Base-by-base conservation (phyloP, 2,888 invertebrate genomes). In the Theretra japonica region DNA sequence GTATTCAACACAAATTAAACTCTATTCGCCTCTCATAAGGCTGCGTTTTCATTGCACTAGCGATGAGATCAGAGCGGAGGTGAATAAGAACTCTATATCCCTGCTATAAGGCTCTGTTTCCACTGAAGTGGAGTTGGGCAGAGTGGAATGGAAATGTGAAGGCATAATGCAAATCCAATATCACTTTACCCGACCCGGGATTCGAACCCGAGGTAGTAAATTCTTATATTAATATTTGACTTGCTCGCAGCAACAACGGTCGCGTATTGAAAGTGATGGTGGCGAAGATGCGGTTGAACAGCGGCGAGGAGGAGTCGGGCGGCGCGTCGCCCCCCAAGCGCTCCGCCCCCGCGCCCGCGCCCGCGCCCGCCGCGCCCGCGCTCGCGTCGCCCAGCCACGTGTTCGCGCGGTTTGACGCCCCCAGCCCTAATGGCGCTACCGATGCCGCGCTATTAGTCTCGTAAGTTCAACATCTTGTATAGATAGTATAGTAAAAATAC, bases 351-450 rank as follows among this genome's bases (percentile, higher is more conserved):
- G 5, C 41, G 62, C 4, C n/a, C n/a, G n/a, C n/a, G n/a, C n/a
- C n/a, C n/a, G n/a, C n/a, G n/a, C n/a, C n/a, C n/a, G n/a, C n/a
- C n/a, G n/a, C 62, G 21, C 62, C 19, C 28, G 25, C 77, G 8
- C 71, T 72, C 62, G 25, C 57, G 65, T 69, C 71, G 25, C 23
- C 73, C 73, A 5, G 1, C 17, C 50, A 50, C 4, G 6, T 53
- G 23, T 71, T 79, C 60, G 73, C 81, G 75, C 75, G 82, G 4
- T 87, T 90, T 79, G 90, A 92, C 81, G 91, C 92, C 58, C 94
- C 94, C 73, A 93, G 92, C 76, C 93, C 93, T 15, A 91, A 93
- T 73, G 94, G 94, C 0, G 86, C 92, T 41, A 94, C 94, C 0
- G 89, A 90, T 73, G 78, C 89, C 0, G 79, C 87, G 0, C 88